Base-by-base conservation (phyloP, 2,888 invertebrate species). In the Timema podura region DNA sequence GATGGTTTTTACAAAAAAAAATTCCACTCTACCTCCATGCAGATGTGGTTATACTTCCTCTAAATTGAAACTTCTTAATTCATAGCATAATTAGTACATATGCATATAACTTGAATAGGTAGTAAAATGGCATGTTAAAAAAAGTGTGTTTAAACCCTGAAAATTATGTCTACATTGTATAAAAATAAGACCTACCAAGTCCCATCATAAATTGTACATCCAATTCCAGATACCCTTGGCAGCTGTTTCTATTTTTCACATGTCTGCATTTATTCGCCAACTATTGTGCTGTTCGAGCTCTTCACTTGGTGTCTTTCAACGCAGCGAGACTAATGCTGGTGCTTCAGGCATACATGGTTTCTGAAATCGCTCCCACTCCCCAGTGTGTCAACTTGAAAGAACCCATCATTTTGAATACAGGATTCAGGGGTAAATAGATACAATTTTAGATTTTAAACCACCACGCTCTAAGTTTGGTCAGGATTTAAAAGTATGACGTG, bases 181-280 rank as follows among this genome's bases (percentile, higher is more conserved):
- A n/a, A n/a, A n/a, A n/a, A n/a, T n/a, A n/a, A n/a, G n/a, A n/a
- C n/a, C n/a, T n/a, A n/a, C n/a, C n/a, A n/a, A n/a, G n/a, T n/a
- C n/a, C n/a, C n/a, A n/a, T n/a, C n/a, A n/a, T n/a, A n/a, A n/a
- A n/a, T n/a, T n/a, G n/a, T 64, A 51, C 10, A 70, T 68, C 68
- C 75, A 74, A 76, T 81, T 82, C 71, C 82, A 93, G 93, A 73
- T 83, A 88, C 75, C 87, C 92, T 61, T 88, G 93, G 84, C 77
- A 82, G n/a, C 79, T 95, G 70, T 96, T 94, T 81, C 76, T 87
- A 54, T 48, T 89, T 11, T 88, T 96, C 79, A 91, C 94, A 51
- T 75, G 85, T 49, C 79, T 95, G 15, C 98, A 98, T 82, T 83
- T 98, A 15, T 87, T 87, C 78, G 91, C 92, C 67, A 98, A 98